phyloP scores from a whole-genome alignment of 2,113 vertebrate genomes.

The Callithrix jacchus region DNA sequence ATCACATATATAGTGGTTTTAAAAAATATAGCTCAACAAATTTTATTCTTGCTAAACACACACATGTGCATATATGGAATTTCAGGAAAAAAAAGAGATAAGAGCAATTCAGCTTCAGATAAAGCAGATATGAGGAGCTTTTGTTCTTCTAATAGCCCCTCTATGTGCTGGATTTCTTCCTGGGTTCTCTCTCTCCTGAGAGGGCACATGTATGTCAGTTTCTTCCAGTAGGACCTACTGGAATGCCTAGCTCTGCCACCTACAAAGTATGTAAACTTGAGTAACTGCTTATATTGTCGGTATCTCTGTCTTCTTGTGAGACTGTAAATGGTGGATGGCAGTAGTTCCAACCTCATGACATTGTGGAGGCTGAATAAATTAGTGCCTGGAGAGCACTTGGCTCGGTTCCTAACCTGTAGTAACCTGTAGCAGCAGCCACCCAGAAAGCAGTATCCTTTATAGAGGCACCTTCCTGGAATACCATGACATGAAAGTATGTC shows the following conservation, averaged over 20 bases:
- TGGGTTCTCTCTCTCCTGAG: not conserved
- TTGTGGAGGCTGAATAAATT: not conserved
- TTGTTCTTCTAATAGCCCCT: not conserved
- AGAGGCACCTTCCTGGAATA: not conserved
- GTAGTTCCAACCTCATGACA: not conserved
- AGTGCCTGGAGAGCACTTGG: not conserved
- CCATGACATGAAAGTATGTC: not conserved
- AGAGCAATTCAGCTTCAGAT: rapidly evolving
- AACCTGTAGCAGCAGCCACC: not conserved
- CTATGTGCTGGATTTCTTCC: not conserved
- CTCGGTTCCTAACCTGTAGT: not conserved
- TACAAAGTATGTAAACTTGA: not conserved
- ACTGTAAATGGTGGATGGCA: too few species aligned
- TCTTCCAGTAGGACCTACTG: too few species aligned
- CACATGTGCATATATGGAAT: not conserved
- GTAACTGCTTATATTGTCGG: not conserved
- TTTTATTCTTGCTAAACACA: not conserved
- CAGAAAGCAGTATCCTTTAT: too few species aligned
- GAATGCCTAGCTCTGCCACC: not conserved
- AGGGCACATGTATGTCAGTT: rapidly evolving
- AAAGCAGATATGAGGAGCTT: not conserved
- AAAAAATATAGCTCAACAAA: not conserved
- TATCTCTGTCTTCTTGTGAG: not conserved
- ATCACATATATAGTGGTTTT: not conserved
- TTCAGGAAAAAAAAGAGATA: not conserved